Percentiles rank a stretch among this genome's conserved stretches.
These are phyloP conservation scores for Epiblema foenella DNA, from an alignment of 2,888 invertebrate genomes.

Conservation along the genomic window DNA sequence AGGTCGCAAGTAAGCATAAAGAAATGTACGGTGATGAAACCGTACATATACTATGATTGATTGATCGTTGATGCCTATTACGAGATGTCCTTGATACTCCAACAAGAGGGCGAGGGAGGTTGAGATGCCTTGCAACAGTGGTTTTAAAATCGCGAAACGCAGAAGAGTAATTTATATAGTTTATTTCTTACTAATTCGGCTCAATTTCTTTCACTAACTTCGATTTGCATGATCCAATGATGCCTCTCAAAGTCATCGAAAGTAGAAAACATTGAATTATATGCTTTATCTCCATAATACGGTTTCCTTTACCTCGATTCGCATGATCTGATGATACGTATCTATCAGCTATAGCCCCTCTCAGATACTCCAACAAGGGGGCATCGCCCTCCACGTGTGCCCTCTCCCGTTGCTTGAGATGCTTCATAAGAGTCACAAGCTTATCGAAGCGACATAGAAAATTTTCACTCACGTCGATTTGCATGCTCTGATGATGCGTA, in stretches of 20 bases:
- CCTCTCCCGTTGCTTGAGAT: constrained; percentile 92
- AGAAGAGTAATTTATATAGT: too few species aligned
- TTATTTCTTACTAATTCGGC: not conserved
- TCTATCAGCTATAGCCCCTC: constrained; percentile 96
- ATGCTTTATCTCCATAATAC: too few species aligned
- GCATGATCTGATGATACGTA: constrained; percentile 96
- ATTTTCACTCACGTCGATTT: constrained; percentile 88
- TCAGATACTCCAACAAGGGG: constrained; percentile 86
- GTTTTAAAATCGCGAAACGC: too few species aligned
- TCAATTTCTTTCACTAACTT: constrained; percentile 75
- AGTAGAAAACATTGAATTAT: too few species aligned
- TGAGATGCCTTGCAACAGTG: too few species aligned
- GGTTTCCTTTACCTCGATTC: too few species aligned
- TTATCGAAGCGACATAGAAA: constrained; percentile 91
- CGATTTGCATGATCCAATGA: constrained; percentile 96
- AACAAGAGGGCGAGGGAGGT: too few species aligned
- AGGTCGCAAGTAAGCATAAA: too few species aligned
- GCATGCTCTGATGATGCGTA: constrained; percentile 96
- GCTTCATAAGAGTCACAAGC: constrained; percentile 94
- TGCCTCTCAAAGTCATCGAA: constrained; percentile 73
- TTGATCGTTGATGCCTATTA: too few species aligned
- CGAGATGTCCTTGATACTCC: too few species aligned
- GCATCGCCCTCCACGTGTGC: constrained; percentile 32
- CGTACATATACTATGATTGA: too few species aligned
- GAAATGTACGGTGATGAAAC: too few species aligned